phyloP scores from a whole-genome alignment of 2,888 invertebrate genomes.

The Pristionchus fissidentatus region DNA sequence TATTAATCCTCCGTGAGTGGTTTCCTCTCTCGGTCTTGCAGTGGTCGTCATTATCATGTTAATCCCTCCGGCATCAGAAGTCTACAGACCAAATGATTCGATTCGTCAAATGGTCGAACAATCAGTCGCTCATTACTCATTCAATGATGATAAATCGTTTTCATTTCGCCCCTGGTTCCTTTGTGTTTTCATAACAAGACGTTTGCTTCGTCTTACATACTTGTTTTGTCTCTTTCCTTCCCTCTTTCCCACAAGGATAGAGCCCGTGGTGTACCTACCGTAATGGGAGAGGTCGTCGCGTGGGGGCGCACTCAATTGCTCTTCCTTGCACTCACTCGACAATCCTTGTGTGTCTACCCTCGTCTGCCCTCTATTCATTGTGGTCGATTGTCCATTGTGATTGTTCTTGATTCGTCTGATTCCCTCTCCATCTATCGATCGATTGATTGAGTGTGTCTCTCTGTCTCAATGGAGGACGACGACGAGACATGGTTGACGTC shows the following conservation, averaged over 20 bases:
- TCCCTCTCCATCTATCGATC: background rate
- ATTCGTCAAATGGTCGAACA: conserved; percentile 11
- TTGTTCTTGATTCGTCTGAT: conserved; percentile 9
- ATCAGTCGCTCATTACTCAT: background rate
- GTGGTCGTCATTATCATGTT: background rate
- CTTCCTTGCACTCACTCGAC: background rate
- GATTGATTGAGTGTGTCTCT: background rate
- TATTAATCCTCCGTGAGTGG: no score
- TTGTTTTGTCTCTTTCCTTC: background rate
- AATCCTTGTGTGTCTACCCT: conserved; percentile 30
- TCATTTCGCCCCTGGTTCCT: background rate
- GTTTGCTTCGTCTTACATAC: conserved; percentile 13
- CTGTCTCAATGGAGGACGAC: conserved; percentile 19
- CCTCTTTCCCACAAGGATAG: background rate
- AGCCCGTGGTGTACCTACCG: conserved; percentile 20
- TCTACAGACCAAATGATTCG: conserved; percentile 16
- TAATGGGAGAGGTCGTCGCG: conserved; percentile 3
- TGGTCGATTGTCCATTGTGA: conserved; percentile 34
- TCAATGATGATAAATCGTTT: conserved; percentile 16
- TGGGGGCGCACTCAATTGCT: conserved; percentile 28
- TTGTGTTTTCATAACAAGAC: conserved; percentile 13
- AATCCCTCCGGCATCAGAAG: background rate
- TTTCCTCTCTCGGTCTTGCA: background rate
- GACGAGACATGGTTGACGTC: conserved; percentile 42
- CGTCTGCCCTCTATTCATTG: background rate